Base-by-base conservation (phyloP, 2,113 vertebrate genomes). In the Clarias batrachus region DNA sequence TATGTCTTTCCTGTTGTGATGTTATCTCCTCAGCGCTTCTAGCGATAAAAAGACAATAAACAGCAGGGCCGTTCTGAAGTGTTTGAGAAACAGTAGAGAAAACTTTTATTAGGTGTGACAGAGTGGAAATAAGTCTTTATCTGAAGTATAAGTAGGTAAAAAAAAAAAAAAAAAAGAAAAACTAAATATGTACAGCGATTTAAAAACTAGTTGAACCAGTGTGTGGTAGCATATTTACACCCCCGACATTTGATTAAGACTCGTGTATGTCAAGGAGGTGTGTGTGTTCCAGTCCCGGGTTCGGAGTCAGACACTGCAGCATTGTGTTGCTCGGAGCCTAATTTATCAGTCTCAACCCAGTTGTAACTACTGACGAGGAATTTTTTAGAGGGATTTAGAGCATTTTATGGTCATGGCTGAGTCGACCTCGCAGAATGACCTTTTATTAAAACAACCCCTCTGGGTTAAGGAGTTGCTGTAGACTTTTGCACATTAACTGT, bases 1-100 rank as follows among this genome's bases (percentile, higher is more conserved):
- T n/a, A 13, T 62, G 33, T 66, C 27, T 84, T 80, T 80, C 71
- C 74, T 86, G 76, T 60, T 10, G 59, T 88, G 76, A 56, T 86
- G 25, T 52, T 70, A 86, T 86, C 77, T 74, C 27, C 21, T 27
- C 57, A 74, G 4, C 8, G 1, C 71, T 74, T 41, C 71, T 25
- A 8, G 4, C 5, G 23, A n/a, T 54, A 54, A 25, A 6, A 21
- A 12, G 73, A n/a, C 41, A 41, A 54, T n/a, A 25, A 52, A 14
- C 14, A 25, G 4, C 41, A 12, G 16, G 23, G 6, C 14, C 52
- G 19, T 11, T 0, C 21, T 48, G 17, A 74, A 23, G 2, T 5
- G 3, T 48, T 48, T 25, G 23, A 76, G 21, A 52, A 76, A 25
- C 11, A 19, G 41, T 14, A 76, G 11, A 54, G n/a, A 77, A n/a